Base-by-base conservation (phyloP, 2,113 vertebrate species). In the Ellobius talpinus region DNA sequence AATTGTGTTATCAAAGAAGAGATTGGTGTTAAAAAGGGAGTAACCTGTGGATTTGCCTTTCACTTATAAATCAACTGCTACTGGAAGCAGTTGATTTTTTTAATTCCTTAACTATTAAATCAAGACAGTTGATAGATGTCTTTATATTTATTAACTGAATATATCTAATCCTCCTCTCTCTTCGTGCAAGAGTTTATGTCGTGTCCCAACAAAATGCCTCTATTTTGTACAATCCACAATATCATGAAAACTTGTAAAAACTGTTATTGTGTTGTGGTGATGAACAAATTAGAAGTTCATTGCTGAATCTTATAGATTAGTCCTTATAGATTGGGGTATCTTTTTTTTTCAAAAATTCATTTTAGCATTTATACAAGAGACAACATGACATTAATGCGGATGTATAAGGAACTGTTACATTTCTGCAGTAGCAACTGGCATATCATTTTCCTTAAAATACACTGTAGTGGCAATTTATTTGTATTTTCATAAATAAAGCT, bases 271-370 rank as follows among this genome's bases (percentile, higher is more conserved):
- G 82, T 12, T 2, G 31, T 29, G 9, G 58, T 19, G 58, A 61
- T 66, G 61, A 68, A 73, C 19, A 39, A 24, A 39, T 66, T 55
- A 76, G 16, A 58, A 74, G 39, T 61, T 9, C 24, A 87, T 77
- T 24, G 16, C 21, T 89, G 36, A 6, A 45, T 50, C n/a, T 86
- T 63, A 92, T n/a, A 89, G 10, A 73, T 86, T 19, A 90, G 61
- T 74, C 81, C 86, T 92, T 92, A 82, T 77, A 77, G 63, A 13
- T 1, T 68, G 47, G 55, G 16, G 42, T 33, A 77, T 23, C 1
- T 33, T 93, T 21, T 33, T 21, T 33, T 78, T 45, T 26, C 39
- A 91, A 95, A 96, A 81, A 90, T 89, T 31, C 10, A 87, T 52
- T 42, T 42, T 74, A 85, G 33, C 2, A 55, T 11, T 87, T 94